Conservation (phyloP, 1,140 invertebrate genomes). For the Euschistus heros region DNA sequence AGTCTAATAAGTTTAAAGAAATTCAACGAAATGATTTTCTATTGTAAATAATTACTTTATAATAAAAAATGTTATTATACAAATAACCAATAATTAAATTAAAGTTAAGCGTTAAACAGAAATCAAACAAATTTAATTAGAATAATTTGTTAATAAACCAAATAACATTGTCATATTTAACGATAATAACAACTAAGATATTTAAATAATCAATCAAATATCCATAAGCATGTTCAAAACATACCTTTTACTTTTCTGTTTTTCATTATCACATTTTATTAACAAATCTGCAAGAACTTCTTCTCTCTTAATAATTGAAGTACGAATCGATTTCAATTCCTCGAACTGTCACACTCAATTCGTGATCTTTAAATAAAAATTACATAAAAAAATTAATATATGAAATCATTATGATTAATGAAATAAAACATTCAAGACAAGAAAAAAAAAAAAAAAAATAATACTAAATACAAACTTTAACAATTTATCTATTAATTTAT, state of each 20-base stretch:
- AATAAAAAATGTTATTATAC: no score
- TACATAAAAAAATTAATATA: conserved; percentile 32
- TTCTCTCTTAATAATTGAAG: conserved; percentile 29
- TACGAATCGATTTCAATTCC: conserved; percentile 35
- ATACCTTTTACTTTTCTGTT: conserved; percentile 21
- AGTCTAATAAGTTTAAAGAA: no score
- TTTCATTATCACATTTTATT: conserved; percentile 34
- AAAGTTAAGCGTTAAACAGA: no score
- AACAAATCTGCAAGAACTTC: conserved; percentile 36
- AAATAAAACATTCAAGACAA: no score
- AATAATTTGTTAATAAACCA: no score
- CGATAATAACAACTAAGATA: conserved; percentile 7
- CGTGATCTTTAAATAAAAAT: conserved; percentile 43
- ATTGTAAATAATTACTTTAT: no score
- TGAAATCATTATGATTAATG: neutral
- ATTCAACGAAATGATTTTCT: no score
- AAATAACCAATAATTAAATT: no score
- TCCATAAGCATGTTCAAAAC: neutral
- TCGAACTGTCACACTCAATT: conserved; percentile 44
- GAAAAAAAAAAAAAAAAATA: neutral
- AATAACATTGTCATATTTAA: no score
- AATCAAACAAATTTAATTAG: no score
- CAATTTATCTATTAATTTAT: neutral
- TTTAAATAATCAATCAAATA: neutral
- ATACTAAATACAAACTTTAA: neutral